These are phyloP conservation scores for Rhagonycha lutea DNA, from an alignment of 2,888 invertebrate species.

Conservation along the genomic window DNA sequence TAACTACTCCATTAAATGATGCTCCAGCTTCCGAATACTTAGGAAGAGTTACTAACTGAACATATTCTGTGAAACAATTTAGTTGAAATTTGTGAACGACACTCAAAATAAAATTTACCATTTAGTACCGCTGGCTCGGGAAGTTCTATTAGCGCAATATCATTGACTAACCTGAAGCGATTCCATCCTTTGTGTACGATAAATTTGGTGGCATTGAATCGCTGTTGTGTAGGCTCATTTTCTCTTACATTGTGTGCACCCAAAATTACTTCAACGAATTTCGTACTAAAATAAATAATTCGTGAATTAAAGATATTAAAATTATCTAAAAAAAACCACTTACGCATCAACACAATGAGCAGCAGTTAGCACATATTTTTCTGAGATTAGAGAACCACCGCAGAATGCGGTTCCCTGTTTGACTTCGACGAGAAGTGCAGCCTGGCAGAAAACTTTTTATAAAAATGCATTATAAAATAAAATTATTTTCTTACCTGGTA, in stretches of 20 bases:
- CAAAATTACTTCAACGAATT: constrained; percentile 34
- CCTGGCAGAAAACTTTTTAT: not conserved
- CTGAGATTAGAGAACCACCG: constrained; percentile 3
- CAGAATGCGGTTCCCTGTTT: not conserved
- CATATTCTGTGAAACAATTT: not conserved
- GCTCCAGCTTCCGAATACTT: constrained; percentile 20
- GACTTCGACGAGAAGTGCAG: not conserved
- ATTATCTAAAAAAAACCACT: not conserved
- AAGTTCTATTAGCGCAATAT: constrained; percentile 55
- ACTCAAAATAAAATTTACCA: constrained; percentile 39
- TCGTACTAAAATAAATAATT: constrained; percentile 21
- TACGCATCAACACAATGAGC: constrained; percentile 4
- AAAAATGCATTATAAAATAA: not conserved
- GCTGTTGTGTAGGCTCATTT: constrained; percentile 41
- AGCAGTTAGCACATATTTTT: not conserved
- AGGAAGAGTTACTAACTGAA: not conserved
- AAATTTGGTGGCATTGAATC: constrained; percentile 26
- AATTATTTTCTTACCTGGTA: not conserved
- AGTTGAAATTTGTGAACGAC: not conserved
- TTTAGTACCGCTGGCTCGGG: constrained; percentile 48
- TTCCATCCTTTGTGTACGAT: constrained; percentile 29
- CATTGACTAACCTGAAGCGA: constrained; percentile 41
- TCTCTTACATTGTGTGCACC: constrained; percentile 43
- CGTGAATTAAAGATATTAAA: not conserved
- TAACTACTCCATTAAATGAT: constrained; percentile 50